Evolutionary conservation across 2,797 vertebrate genomes (phyloP), one percentile per base, ranked within the genome.

Genomic region (Sternotherus odoratus): DNA sequence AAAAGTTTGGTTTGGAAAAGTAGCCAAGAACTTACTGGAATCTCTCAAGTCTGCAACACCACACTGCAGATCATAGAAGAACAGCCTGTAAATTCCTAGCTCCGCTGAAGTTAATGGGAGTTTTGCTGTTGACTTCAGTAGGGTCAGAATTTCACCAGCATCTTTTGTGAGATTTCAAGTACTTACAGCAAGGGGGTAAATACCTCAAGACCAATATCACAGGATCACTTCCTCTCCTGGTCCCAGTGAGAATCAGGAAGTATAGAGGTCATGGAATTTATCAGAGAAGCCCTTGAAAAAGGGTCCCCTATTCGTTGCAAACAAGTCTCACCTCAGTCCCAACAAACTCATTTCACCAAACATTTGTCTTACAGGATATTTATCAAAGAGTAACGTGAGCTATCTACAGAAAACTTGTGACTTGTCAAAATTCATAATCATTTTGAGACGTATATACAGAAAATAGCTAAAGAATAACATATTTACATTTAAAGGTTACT

Each of bases 161-260:
- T 26, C 10, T 28, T 30, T 53, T 51, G 81, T n/a, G 77, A 0
- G 0, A 53, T 17, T 75, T 60, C 30, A 81, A 90, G 80, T 50
- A 6, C 51, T 75, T 8, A 23, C 72, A 88, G 49, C 75, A 72
- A 77, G 79, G 60, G 17, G 51, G 12, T 87, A 85, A 77, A 77
- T 33, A 89, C 50, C 50, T 51, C 48, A 56, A 12, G 63, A 82
- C 39, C n/a, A 3, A 30, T 69, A 85, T 87, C 83, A 51, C 83
- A 91, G 82, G 48, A 48, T 63, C 8, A 8, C 79, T 81, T 78
- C 9, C 60, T 2, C 1, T 2, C 39, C 50, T 1, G 8, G 46
- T 3, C 57, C 1, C 48, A 16, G 66, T 83, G 16, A 88, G 77
- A 79, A 60, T 28, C 89, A 48, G 33, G 24, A 84, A 91, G 36